A percentile compares a stretch with the other conserved stretches of the same genome.
Conservation (phyloP, 2,113 vertebrate species). For the Chlamydotis undulata region DNA sequence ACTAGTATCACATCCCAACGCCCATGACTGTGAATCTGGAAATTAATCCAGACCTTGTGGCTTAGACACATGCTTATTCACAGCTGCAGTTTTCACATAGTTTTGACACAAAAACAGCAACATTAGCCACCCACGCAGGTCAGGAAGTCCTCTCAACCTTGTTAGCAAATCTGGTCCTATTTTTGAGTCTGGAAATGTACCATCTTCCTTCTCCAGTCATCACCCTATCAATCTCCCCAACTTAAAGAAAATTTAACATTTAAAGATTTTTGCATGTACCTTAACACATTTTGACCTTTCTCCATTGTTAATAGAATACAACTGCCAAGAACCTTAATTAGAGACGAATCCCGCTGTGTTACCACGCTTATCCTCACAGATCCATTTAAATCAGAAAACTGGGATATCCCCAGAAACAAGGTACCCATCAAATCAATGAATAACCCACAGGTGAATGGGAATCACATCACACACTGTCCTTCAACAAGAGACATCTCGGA, state of each 20-base stretch:
- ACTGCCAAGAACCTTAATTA: not conserved
- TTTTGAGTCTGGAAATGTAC: not conserved
- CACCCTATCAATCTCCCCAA: not conserved
- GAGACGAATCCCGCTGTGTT: not conserved
- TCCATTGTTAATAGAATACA: not conserved
- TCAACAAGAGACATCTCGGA: not conserved
- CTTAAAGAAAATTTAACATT: not conserved
- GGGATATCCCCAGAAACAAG: not conserved
- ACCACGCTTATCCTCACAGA: not conserved
- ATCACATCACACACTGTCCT: not conserved
- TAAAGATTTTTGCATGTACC: not conserved
- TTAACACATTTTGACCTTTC: not conserved
- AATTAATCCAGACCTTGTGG: not conserved
- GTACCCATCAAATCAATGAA: not conserved
- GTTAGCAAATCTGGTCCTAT: not conserved
- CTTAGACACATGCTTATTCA: constrained; percentile 14
- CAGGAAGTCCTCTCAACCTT: constrained; percentile 32
- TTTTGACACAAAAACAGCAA: constrained; percentile 38
- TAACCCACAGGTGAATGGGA: not conserved
- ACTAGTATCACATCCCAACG: constrained; percentile 17
- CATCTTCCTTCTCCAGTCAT: not conserved
- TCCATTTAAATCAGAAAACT: not conserved
- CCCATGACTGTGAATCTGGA: constrained; percentile 45
- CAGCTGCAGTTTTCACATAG: constrained; percentile 32
- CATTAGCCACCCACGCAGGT: constrained; percentile 24